Conservation (phyloP, 1,140 invertebrate genomes). For the Philopotamus ludificatus region DNA sequence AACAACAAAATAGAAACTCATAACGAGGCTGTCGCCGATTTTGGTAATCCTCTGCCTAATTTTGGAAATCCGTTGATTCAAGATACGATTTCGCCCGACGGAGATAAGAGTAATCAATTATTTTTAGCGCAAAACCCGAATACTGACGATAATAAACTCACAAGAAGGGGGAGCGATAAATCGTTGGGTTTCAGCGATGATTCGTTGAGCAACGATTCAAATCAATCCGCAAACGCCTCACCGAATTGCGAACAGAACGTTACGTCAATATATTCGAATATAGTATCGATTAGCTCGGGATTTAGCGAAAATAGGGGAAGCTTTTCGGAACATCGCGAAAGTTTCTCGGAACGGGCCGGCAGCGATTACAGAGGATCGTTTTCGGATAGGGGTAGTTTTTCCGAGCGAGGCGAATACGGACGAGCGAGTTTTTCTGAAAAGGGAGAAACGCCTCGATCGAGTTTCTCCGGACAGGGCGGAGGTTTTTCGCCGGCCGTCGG, state of each 20-base stretch:
- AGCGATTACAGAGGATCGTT: constrained; percentile 44
- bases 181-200: constrained; percentile 68
- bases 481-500: constrained; percentile 43
- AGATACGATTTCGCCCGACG: constrained; percentile 33
- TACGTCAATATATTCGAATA: constrained; percentile 54
- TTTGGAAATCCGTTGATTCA: constrained; percentile 16
- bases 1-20: background rate
- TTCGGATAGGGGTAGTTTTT: constrained; percentile 54
- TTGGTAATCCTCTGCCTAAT: constrained; percentile 25
- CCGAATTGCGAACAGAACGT: constrained; percentile 55
- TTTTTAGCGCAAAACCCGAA: constrained; percentile 41
- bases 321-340: constrained; percentile 53
- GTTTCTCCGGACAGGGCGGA: constrained; percentile 51
- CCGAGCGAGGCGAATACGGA: constrained; percentile 51
- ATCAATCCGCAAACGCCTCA: constrained; percentile 51
- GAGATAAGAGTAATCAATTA: constrained; percentile 46
- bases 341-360: constrained; percentile 46
- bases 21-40: constrained; percentile 19
- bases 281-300: constrained; percentile 53
- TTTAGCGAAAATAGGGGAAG: constrained; percentile 54
- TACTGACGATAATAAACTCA: constrained; percentile 46
- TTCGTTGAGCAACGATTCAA: constrained; percentile 63
- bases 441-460: constrained; percentile 53
- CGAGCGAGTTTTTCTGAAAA: constrained; percentile 52
- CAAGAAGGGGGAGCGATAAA: constrained; percentile 58